Percentiles rank a stretch among this genome's conserved stretches.
Conservation (phyloP, 2,113 vertebrate species). For the Mus spicilegus region DNA sequence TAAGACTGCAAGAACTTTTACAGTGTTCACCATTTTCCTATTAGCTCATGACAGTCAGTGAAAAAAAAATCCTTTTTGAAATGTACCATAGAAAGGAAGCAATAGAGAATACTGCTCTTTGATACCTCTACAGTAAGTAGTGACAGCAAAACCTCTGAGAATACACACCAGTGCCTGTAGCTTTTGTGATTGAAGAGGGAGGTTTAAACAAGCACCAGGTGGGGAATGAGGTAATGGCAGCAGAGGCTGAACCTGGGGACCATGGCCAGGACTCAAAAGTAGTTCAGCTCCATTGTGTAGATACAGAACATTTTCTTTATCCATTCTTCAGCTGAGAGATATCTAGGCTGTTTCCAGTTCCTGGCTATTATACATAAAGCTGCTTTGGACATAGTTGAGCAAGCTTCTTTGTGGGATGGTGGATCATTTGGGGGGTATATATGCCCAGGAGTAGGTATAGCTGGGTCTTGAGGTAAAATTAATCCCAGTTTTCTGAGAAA, state of each 20-base stretch:
- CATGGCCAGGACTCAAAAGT: not conserved
- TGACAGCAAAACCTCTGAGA: not conserved
- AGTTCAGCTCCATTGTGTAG: not conserved
- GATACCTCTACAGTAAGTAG: not conserved
- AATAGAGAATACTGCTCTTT: not conserved
- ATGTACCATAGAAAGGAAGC: not conserved
- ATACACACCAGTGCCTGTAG: not conserved
- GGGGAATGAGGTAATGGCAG: not conserved
- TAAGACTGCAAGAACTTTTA: constrained; percentile 29
- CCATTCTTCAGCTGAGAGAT: too few relatives aligned
- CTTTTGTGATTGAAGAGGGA: not conserved
- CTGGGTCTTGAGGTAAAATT: too few relatives aligned
- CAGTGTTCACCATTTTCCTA: not conserved
- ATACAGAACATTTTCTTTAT: too few relatives aligned
- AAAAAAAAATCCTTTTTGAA: not conserved
- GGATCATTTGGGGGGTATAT: too few relatives aligned
- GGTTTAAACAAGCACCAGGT: not conserved
- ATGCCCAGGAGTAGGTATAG: too few relatives aligned
- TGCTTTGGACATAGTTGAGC: too few relatives aligned
- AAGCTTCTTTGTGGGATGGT: too few relatives aligned
- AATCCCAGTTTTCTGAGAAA: too few relatives aligned
- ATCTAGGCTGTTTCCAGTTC: too few relatives aligned
- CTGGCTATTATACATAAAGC: too few relatives aligned
- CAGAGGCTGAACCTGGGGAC: not conserved
- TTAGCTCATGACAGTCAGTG: not conserved